phyloP scores from a whole-genome alignment of 2,797 vertebrate genomes.

The Protonibea diacanthus region DNA sequence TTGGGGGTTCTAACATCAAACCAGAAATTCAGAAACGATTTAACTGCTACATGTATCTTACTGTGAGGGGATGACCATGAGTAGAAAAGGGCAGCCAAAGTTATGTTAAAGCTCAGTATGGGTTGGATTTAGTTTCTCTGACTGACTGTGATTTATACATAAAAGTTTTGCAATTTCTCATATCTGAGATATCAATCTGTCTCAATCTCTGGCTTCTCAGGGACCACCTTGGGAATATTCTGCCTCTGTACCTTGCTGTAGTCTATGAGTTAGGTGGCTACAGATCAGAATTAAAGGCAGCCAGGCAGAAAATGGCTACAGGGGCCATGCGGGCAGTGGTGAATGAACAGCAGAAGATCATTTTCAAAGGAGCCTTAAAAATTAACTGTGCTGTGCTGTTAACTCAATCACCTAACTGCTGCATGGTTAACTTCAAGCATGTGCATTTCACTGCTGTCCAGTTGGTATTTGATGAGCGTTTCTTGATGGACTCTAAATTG shows the following conservation, averaged over 20 bases:
- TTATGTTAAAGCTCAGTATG: slow-evolving; percentile 12
- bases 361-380: slow-evolving; percentile 79
- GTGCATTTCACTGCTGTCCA: slow-evolving; percentile 57
- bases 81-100: slow-evolving; percentile 6
- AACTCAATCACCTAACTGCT: slow-evolving; percentile 66
- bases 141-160: slow-evolving; percentile 27
- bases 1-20: neutral
- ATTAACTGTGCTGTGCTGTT: slow-evolving; percentile 73
- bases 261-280: slow-evolving; percentile 55
- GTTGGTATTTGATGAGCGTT: slow-evolving; percentile 66
- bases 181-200: slow-evolving; percentile 57
- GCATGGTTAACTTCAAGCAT: slow-evolving; percentile 56
- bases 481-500: slow-evolving; percentile 71
- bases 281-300: slow-evolving; percentile 78
- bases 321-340: slow-evolving; percentile 55
- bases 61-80: neutral
- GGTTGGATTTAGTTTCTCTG: slow-evolving; percentile 43
- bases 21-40: neutral
- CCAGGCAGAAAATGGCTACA: slow-evolving; percentile 84
- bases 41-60: neutral
- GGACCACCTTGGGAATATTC: slow-evolving; percentile 66
- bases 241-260: slow-evolving; percentile 47
- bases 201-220: slow-evolving; percentile 48
- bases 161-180: slow-evolving; percentile 52
- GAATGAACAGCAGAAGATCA: slow-evolving; percentile 75